Evolutionary conservation across 2,113 vertebrate species (phyloP).

Genomic region (Cyprinus carpio): DNA sequence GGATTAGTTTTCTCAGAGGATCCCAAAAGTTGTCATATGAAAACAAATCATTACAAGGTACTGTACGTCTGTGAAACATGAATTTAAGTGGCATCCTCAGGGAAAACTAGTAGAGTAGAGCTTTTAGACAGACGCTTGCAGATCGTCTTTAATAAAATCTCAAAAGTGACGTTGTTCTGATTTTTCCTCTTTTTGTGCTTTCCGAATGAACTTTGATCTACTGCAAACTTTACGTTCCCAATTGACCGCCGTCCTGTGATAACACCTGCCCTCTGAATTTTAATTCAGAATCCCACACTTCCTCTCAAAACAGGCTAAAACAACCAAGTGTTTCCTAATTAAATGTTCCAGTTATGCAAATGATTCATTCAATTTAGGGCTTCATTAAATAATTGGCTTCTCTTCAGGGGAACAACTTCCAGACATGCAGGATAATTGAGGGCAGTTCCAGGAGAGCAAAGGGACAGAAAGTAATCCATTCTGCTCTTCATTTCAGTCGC

Average conservation of each 20-base stretch:
- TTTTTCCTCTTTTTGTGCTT: conserved; percentile 10
- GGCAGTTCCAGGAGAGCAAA: conserved; percentile 31
- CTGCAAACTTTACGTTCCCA: not conserved
- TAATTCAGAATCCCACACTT: not conserved
- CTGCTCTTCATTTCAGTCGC: conserved; percentile 32
- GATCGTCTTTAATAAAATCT: not conserved
- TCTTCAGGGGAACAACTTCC: conserved; percentile 35
- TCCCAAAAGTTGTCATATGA: not conserved
- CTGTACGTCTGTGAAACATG: not conserved
- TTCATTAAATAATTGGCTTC: conserved; percentile 52
- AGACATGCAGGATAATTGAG: conserved; percentile 46
- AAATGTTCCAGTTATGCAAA: conserved; percentile 53
- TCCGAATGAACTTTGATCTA: not conserved
- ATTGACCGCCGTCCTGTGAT: not conserved
- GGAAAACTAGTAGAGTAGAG: not conserved
- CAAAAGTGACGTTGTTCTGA: not conserved
- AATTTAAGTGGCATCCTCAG: not conserved
- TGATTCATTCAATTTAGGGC: conserved; percentile 46
- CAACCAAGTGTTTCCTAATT: conserved; percentile 44
- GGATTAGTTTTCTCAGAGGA: not conserved
- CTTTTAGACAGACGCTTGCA: not conserved
- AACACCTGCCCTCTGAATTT: conserved; percentile 29
- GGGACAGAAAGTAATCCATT: conserved; percentile 7
- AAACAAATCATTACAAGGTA: not conserved
- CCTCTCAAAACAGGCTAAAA: conserved; percentile 34